Percentiles rank a stretch among this genome's conserved stretches.
Evolutionary conservation across 2,888 invertebrate genomes (phyloP).

Genomic region (Oscheius myriophilus): DNA sequence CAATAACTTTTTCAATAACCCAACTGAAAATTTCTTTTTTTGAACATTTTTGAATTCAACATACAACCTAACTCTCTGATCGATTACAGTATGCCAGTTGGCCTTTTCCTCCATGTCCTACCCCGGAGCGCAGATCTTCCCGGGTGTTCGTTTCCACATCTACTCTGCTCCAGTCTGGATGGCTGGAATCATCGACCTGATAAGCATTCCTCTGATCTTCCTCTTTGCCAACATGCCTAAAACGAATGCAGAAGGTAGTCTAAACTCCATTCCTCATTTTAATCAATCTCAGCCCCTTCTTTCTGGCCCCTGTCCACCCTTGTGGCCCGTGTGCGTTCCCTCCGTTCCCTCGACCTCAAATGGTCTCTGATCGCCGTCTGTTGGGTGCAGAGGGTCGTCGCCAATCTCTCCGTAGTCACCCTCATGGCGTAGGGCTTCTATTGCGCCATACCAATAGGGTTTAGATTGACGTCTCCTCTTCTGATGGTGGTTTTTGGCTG

Average conservation of each 20-base stretch:
- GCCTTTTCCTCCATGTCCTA: conserved; percentile 38
- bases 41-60: too few species aligned
- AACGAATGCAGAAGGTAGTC: conserved; percentile 10
- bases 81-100: conserved; percentile 48
- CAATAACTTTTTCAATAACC: too few species aligned
- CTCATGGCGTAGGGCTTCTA: conserved; percentile 28
- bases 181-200: conserved; percentile 43
- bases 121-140: conserved; percentile 37
- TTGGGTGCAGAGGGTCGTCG: conserved; percentile 38
- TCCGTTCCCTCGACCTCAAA: too few species aligned
- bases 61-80: too few species aligned
- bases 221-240: conserved; percentile 37
- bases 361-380: conserved; percentile 34
- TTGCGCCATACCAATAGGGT: neutral
- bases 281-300: too few species aligned
- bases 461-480: conserved; percentile 32
- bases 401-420: conserved; percentile 37
- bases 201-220: conserved; percentile 34
- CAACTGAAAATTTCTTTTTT: too few species aligned
- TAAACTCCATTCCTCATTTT: too few species aligned
- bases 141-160: conserved; percentile 44
- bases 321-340: too few species aligned
- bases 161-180: conserved; percentile 52
- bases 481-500: conserved; percentile 46
- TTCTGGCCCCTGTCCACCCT: too few species aligned